Conservation (phyloP, 2,888 invertebrate genomes). For the Seira musarum region DNA sequence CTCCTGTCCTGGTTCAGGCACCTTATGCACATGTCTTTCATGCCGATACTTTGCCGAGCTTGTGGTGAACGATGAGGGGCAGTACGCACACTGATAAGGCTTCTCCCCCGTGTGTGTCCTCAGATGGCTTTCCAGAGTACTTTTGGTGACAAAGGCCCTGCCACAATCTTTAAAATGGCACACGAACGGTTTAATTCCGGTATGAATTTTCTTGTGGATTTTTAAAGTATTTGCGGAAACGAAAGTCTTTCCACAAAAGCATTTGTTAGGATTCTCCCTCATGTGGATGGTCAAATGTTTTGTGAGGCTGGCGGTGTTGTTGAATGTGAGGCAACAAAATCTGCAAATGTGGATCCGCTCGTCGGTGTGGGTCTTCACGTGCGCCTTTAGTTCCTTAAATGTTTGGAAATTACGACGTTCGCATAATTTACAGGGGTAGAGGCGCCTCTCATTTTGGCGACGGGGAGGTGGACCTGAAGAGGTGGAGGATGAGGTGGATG, state of each 20-base stretch:
- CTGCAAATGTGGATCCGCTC: constrained; percentile 56
- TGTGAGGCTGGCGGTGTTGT: constrained; percentile 51
- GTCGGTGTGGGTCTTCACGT: constrained; percentile 46
- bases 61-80: constrained; percentile 42
- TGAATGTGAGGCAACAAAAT: constrained; percentile 49
- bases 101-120: constrained; percentile 47
- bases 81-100: constrained; percentile 44
- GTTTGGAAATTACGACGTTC: constrained; percentile 33
- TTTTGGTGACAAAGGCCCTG: constrained; percentile 46
- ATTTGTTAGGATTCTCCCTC: constrained; percentile 55
- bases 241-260: constrained; percentile 46
- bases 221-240: constrained; percentile 47
- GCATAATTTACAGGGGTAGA: constrained; percentile 50
- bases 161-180: constrained; percentile 44
- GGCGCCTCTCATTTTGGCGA: background rate
- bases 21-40: constrained; percentile 49
- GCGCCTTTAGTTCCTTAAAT: constrained; percentile 47
- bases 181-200: constrained; percentile 51
- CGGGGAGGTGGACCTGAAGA: background rate
- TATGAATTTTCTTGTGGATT: constrained; percentile 57
- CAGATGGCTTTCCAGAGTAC: constrained; percentile 46
- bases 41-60: constrained; percentile 46
- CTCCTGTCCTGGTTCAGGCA: constrained; percentile 29
- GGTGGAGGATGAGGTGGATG: too few species aligned
- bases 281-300: constrained; percentile 53